These are phyloP conservation scores for Typhlichthys eigenmanni DNA, from an alignment of 2,797 vertebrate species.

Conservation along the genomic window DNA sequence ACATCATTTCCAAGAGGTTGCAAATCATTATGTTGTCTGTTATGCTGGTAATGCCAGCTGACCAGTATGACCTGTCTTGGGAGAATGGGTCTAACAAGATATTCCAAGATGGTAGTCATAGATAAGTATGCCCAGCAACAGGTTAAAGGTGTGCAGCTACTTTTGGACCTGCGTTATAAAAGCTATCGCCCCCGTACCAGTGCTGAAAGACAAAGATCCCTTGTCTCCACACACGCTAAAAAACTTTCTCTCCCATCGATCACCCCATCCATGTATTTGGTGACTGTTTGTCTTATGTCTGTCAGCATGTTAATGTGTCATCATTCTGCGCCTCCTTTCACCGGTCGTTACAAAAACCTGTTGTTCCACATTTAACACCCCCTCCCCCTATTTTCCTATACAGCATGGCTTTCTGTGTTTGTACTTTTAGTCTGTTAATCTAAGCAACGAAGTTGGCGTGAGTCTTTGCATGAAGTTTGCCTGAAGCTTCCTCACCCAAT, in stretches of 20 bases:
- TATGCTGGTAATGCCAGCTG: no score
- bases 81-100: no score
- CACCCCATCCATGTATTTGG: constrained; percentile 49
- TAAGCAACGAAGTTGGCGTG: constrained; percentile 13
- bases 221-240: neutral
- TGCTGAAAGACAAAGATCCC: constrained; percentile 49
- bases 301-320: constrained; percentile 22
- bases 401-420: constrained; percentile 20
- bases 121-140: no score
- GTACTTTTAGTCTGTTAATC: constrained; percentile 17
- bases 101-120: no score
- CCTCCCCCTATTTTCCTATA: constrained; percentile 4
- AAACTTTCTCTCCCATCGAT: constrained; percentile 25
- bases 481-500: constrained; percentile 38
- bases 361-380: constrained; percentile 22
- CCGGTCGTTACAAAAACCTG: constrained; percentile 44
- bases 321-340: constrained; percentile 50
- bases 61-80: no score
- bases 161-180: constrained; percentile 23
- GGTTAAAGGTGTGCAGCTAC: no score
- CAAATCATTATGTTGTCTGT: no score
- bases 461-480: constrained; percentile 34
- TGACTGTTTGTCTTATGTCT: constrained; percentile 51
- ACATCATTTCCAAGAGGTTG: no score
- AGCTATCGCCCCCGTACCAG: constrained; percentile 30